Evolutionary conservation across 2,888 invertebrate species (phyloP).

Genomic region (Electrophaes corylata): DNA sequence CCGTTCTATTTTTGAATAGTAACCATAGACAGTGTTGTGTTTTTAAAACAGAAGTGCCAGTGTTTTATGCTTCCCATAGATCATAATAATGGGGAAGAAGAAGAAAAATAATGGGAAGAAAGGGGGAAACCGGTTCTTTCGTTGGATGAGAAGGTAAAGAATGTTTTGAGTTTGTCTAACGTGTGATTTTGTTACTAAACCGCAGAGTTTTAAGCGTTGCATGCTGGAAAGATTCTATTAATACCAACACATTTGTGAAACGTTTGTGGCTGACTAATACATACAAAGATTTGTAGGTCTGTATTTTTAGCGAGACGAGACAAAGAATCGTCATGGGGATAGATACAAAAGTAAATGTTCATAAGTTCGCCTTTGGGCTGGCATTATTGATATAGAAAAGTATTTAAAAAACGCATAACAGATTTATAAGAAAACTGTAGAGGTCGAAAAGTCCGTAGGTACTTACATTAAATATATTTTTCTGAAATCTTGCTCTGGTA

Average conservation of each 20-base stretch:
- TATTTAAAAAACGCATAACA: too few relatives aligned
- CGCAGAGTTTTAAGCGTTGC: conserved; percentile 11
- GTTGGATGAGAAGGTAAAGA: conserved; percentile 78
- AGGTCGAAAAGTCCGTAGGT: too few relatives aligned
- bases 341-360: too few relatives aligned
- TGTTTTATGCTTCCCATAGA: conserved; percentile 53
- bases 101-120: conserved; percentile 74
- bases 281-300: conserved; percentile 2
- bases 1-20: conserved; percentile 46
- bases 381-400: too few relatives aligned
- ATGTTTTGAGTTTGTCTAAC: conserved; percentile 33
- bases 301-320: neutral
- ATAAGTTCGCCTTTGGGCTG: too few relatives aligned
- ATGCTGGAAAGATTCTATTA: conserved; percentile 25
- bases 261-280: conserved; percentile 20
- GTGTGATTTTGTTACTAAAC: conserved; percentile 25
- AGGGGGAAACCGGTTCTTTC: conserved; percentile 74
- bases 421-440: too few relatives aligned
- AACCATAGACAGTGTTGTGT: conserved; percentile 53
- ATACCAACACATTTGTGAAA: conserved; percentile 20
- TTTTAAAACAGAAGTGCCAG: conserved; percentile 48
- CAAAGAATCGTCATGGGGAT: neutral
- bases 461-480: too few relatives aligned
- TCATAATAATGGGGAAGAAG: conserved; percentile 74
- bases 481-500: too few relatives aligned